Evolutionary conservation across 2,113 vertebrate genomes (phyloP).

Genomic region (Myanophis thanlyinensis): DNA sequence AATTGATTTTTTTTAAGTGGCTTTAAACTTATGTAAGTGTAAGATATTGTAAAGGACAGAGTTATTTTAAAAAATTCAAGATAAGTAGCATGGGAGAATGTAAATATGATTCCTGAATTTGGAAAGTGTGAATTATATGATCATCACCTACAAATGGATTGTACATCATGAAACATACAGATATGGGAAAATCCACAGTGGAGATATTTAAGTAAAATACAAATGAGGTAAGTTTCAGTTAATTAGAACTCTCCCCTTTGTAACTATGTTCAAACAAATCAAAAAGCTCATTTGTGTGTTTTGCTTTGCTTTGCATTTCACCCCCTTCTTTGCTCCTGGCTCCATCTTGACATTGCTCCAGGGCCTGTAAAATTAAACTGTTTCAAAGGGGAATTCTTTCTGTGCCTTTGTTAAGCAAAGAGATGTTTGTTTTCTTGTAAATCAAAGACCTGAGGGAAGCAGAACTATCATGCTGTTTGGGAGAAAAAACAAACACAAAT

Average conservation of each 20-base stretch:
- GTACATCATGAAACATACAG: not conserved
- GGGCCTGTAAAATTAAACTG: conserved; percentile 30
- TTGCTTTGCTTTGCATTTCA: not conserved
- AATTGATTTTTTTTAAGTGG: not conserved
- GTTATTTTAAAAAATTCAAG: not conserved
- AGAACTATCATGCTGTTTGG: conserved; percentile 13
- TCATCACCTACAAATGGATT: not conserved
- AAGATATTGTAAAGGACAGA: not conserved
- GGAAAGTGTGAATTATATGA: not conserved
- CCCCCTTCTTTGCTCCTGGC: not conserved
- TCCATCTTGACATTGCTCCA: conserved; percentile 14
- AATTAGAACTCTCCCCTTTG: conserved; percentile 10
- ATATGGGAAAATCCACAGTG: not conserved
- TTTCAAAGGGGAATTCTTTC: conserved; percentile 23
- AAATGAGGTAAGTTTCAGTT: conserved; percentile 9
- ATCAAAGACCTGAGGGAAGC: conserved; percentile 9
- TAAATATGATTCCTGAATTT: not conserved
- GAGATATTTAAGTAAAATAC: not conserved
- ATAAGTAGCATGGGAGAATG: not conserved
- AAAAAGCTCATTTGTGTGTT: conserved; percentile 8
- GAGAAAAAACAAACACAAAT: conserved; percentile 29
- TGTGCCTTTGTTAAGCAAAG: conserved; percentile 25
- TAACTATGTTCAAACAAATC: conserved; percentile 16
- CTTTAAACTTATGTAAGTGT: not conserved
- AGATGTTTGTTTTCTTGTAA: conserved; percentile 33